phyloP scores from a whole-genome alignment of 2,797 vertebrate genomes.

The Sebastes kiyomatsui region DNA sequence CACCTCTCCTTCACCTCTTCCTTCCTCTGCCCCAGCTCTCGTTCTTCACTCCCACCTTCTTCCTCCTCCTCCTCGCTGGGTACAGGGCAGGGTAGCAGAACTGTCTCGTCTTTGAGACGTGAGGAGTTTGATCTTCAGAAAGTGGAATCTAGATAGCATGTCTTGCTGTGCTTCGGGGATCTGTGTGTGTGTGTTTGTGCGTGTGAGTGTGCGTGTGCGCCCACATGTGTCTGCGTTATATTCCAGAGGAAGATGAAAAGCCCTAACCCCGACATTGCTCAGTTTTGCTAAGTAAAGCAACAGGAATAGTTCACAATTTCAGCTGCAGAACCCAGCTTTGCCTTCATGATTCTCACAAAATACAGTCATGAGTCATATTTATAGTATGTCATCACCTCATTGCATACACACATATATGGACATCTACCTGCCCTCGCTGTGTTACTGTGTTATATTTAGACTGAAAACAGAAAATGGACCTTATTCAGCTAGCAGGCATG shows the following conservation, averaged over 20 bases:
- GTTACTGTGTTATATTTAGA: slow-evolving; percentile 5
- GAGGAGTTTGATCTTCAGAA: slow-evolving; percentile 76
- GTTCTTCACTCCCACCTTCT: slow-evolving; percentile 52
- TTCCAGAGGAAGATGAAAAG: slow-evolving; percentile 63
- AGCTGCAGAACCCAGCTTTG: slow-evolving; percentile 25
- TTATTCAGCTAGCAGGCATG: not conserved
- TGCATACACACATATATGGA: not conserved
- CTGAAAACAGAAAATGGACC: not conserved
- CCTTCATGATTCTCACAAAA: slow-evolving; percentile 31
- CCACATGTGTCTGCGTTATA: slow-evolving; percentile 51
- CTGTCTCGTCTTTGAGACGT: slow-evolving; percentile 73
- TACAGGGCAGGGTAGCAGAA: slow-evolving; percentile 63
- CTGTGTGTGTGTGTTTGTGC: slow-evolving; percentile 6
- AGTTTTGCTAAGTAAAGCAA: slow-evolving; percentile 57
- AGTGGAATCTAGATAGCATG: slow-evolving; percentile 66
- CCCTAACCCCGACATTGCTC: slow-evolving; percentile 22
- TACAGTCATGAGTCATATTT: slow-evolving; percentile 38
- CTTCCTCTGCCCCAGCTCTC: slow-evolving; percentile 34
- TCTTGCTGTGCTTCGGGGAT: slow-evolving; percentile 65
- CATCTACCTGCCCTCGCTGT: slow-evolving; percentile 4
- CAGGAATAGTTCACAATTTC: slow-evolving; percentile 39
- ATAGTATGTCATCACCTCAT: slow-evolving; percentile 13
- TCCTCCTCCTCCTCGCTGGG: slow-evolving; percentile 59
- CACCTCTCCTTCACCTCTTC: slow-evolving; percentile 46
- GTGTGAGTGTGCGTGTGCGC: slow-evolving; percentile 18